phyloP scores from a whole-genome alignment of 2,888 invertebrate genomes.

The Tetropium fuscum region DNA sequence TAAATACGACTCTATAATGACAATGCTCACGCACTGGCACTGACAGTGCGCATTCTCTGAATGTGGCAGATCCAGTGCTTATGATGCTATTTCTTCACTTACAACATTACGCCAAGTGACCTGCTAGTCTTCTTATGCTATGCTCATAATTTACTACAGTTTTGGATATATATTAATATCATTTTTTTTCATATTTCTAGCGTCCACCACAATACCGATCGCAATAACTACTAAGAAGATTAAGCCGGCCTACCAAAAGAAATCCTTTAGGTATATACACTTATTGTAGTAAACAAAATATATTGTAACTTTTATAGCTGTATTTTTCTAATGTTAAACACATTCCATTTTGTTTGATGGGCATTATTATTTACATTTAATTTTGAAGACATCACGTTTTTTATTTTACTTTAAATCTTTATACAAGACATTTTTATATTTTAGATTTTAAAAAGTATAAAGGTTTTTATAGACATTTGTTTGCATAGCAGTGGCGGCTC shows the following conservation, averaged over 20 bases:
- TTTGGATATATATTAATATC: no score
- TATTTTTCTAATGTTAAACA: conserved; percentile 38
- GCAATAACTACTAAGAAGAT: conserved; percentile 68
- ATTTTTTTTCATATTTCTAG: conserved; percentile 66
- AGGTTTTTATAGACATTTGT: background rate
- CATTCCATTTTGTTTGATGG: conserved; percentile 47
- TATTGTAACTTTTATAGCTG: conserved; percentile 31
- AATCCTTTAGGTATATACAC: conserved; percentile 10
- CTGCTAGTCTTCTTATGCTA: no score
- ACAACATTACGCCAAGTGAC: no score
- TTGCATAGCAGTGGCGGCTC: no score
- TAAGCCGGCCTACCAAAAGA: conserved; percentile 26
- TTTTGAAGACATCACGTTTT: conserved; percentile 26
- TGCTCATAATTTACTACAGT: no score
- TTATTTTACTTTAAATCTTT: conserved; percentile 12
- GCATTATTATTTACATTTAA: conserved; percentile 35
- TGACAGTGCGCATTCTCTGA: no score
- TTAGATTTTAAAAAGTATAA: conserved; percentile 4
- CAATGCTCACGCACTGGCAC: no score
- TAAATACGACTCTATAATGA: no score
- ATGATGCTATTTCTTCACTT: no score
- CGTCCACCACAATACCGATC: conserved; percentile 75
- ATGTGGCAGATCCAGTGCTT: no score
- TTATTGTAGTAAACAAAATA: conserved; percentile 21
- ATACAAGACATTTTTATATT: conserved; percentile 14